phyloP scores from a whole-genome alignment of 2,888 invertebrate genomes.

The Epinotia bilunana region DNA sequence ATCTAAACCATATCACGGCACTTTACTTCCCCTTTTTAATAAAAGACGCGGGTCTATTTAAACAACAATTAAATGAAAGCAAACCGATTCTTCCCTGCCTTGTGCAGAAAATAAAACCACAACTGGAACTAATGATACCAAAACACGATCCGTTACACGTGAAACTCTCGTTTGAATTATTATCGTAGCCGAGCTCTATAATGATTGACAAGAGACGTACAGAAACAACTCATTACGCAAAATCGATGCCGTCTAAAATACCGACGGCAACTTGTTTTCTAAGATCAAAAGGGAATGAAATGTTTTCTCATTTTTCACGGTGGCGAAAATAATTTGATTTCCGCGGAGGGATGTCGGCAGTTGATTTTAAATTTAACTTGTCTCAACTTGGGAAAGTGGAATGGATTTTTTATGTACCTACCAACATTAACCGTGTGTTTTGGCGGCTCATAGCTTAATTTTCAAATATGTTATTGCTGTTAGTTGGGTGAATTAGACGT shows the following conservation, averaged over 20 bases:
- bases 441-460: slow-evolving; percentile 49
- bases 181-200: slow-evolving; percentile 50
- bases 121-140: slow-evolving; percentile 56
- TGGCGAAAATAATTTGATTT: slow-evolving; percentile 79
- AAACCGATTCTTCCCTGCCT: slow-evolving; percentile 22
- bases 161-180: slow-evolving; percentile 50
- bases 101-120: slow-evolving; percentile 19
- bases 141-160: slow-evolving; percentile 54
- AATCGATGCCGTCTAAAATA: slow-evolving; percentile 71
- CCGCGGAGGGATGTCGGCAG: slow-evolving; percentile 69
- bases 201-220: slow-evolving; percentile 56
- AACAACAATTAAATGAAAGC: slow-evolving; percentile 25
- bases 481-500: slow-evolving; percentile 30
- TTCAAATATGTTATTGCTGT: slow-evolving; percentile 37
- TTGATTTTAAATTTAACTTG: slow-evolving; percentile 77
- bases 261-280: slow-evolving; percentile 66
- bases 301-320: slow-evolving; percentile 74
- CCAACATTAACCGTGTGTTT: slow-evolving; percentile 69
- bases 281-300: slow-evolving; percentile 72
- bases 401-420: slow-evolving; percentile 73
- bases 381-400: slow-evolving; percentile 69
- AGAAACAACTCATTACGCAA: slow-evolving; percentile 64
- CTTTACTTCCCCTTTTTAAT: slow-evolving; percentile 46
- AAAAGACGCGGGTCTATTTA: slow-evolving; percentile 20
- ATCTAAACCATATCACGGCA: slow-evolving; percentile 59